Percentiles rank a stretch among this genome's conserved stretches.
Conservation (phyloP, 2,113 vertebrate species). For the Centropus unirufus region DNA sequence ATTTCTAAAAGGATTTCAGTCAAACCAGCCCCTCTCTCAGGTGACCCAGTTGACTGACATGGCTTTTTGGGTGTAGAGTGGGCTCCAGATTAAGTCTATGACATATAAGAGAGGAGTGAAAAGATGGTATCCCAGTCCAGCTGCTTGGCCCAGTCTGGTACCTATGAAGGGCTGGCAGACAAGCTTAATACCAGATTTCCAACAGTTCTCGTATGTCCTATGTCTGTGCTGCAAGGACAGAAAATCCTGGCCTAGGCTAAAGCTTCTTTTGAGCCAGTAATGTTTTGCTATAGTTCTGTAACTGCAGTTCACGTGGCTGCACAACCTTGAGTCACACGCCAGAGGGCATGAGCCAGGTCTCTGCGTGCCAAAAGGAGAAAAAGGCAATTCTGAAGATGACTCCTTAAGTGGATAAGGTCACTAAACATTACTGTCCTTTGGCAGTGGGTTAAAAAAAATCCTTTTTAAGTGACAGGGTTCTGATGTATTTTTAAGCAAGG, state of each 20-base stretch:
- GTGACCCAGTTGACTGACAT: accelerated
- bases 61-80: background rate
- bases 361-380: background rate
- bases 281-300: background rate
- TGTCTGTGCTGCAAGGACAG: accelerated
- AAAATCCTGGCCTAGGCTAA: background rate
- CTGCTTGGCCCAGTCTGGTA: background rate
- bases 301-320: background rate
- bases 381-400: constrained; percentile 5
- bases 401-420: constrained; percentile 31
- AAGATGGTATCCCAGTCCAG: background rate
- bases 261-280: background rate
- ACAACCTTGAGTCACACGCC: background rate
- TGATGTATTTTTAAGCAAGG: constrained; percentile 4
- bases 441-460: background rate
- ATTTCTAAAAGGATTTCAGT: background rate
- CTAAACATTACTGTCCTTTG: background rate
- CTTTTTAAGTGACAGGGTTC: background rate
- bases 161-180: background rate
- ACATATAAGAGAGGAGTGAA: background rate
- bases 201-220: background rate
- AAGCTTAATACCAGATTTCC: background rate
- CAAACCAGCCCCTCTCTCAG: background rate
- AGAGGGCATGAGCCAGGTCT: background rate
- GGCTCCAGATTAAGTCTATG: background rate